Percentiles rank a stretch among this genome's conserved stretches.
Evolutionary conservation across 2,113 vertebrate species (phyloP).

Genomic region (Asarcornis scutulata): DNA sequence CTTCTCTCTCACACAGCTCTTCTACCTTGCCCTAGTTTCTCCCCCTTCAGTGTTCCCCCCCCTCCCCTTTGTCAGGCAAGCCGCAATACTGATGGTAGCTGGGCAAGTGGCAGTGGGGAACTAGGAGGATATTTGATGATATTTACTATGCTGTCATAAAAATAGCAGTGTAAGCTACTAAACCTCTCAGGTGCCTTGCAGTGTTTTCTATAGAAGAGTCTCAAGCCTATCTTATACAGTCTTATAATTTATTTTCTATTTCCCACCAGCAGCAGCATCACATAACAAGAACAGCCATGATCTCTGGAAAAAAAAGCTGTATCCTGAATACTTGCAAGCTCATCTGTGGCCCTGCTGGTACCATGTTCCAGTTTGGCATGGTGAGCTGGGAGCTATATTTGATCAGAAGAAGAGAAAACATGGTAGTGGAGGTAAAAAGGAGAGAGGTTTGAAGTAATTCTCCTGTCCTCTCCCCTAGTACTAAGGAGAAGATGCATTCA

Average conservation of each 20-base stretch:
- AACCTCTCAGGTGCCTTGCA: slow-evolving; percentile 67
- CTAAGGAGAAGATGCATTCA: neutral
- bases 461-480: neutral
- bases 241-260: slow-evolving; percentile 55
- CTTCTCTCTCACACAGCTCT: slow-evolving; percentile 18
- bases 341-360: accelerated
- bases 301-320: neutral
- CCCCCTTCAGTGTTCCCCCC: neutral
- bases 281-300: neutral
- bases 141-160: slow-evolving; percentile 68
- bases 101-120: slow-evolving; percentile 28
- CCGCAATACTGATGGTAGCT: slow-evolving; percentile 38
- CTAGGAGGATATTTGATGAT: slow-evolving; percentile 41
- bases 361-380: neutral
- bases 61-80: slow-evolving; percentile 63
- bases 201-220: slow-evolving; percentile 51
- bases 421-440: neutral
- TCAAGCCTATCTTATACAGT: slow-evolving; percentile 48
- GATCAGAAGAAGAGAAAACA: neutral
- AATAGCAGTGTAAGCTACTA: slow-evolving; percentile 58
- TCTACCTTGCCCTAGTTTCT: slow-evolving; percentile 76
- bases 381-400: neutral
- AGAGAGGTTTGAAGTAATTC: neutral
- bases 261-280: slow-evolving; percentile 9
- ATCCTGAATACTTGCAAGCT: neutral